Conservation (phyloP, 2,888 invertebrate genomes). For the Aphodius sticticus region DNA sequence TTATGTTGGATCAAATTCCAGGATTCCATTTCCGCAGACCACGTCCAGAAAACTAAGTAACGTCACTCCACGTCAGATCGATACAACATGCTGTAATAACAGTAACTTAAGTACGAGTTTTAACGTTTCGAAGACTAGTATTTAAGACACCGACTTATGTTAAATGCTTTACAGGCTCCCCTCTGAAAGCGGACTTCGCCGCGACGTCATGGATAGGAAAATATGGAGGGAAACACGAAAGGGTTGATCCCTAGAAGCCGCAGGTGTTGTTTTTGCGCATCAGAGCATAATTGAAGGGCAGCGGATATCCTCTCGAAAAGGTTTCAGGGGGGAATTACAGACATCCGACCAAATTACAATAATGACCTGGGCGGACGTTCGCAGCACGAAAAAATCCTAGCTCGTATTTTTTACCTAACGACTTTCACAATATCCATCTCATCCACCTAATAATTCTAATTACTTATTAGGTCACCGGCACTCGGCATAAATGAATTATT, state of each 20-base stretch:
- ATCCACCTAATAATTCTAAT: neutral
- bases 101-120: too few relatives aligned
- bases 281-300: neutral
- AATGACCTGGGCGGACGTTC: neutral
- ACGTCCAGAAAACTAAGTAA: too few relatives aligned
- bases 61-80: too few relatives aligned
- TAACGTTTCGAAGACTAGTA: too few relatives aligned
- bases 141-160: neutral
- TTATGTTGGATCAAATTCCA: too few relatives aligned
- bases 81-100: too few relatives aligned
- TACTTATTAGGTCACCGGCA: too few relatives aligned
- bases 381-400: neutral
- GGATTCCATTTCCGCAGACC: too few relatives aligned
- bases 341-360: neutral
- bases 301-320: neutral
- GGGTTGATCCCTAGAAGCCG: neutral
- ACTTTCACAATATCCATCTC: neutral
- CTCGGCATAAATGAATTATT: too few relatives aligned
- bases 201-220: neutral
- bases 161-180: neutral
- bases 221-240: neutral
- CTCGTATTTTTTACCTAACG: neutral
- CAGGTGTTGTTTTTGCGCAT: constrained; percentile 4
- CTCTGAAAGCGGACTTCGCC: neutral
- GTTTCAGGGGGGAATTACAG: constrained; percentile 4